Base-by-base conservation (phyloP, 2,113 vertebrate species). In the Stomatorhinus ivindoensis region DNA sequence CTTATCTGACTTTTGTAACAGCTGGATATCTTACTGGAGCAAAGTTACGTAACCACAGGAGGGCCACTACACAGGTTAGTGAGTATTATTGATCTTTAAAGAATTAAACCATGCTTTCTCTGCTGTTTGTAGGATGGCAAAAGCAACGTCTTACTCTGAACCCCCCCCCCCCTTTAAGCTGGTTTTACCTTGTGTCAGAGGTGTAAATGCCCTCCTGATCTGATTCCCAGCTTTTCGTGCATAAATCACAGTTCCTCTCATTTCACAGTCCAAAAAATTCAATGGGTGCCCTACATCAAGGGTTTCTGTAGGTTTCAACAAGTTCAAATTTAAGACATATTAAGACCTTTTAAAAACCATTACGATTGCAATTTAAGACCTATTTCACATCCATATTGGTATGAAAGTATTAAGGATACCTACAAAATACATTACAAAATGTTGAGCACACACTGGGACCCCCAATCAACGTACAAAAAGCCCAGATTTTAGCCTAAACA, bases 161-260 rank as follows among this genome's bases (percentile, higher is more conserved):
- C 83, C 92, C 91, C 87, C 48, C 90, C 83, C 92, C 91, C 87
- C 48, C 90, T 27, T 88, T 69, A 47, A 93, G 91, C 51, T 94
- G 90, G 90, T 92, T 94, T 27, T 93, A 92, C 93, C 90, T 93
- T 11, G 91, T 91, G 19, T 91, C 27, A 51, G 90, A 69, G 0
- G 11, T 76, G 42, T 89, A 90, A 3, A 35, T 47, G 55, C 86
- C 92, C 11, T 50, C 65, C 39, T 53, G 90, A 42, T 88, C 87
- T 86, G 90, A 90, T 89, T 92, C 19, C 92, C 83, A 91, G 24
- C 17, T 86, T 42, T 91, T 88, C 89, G 87, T 53, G 90, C 7
- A 90, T 88, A 10, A 86, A 82, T 82, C 39, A 44, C 42, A 13
- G 76, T n/a, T 50, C n/a, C 8, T 50, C 47, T 50, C 47, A 50